Conservation (phyloP, 2,888 invertebrate species). For the Iphiclides podalirius region DNA sequence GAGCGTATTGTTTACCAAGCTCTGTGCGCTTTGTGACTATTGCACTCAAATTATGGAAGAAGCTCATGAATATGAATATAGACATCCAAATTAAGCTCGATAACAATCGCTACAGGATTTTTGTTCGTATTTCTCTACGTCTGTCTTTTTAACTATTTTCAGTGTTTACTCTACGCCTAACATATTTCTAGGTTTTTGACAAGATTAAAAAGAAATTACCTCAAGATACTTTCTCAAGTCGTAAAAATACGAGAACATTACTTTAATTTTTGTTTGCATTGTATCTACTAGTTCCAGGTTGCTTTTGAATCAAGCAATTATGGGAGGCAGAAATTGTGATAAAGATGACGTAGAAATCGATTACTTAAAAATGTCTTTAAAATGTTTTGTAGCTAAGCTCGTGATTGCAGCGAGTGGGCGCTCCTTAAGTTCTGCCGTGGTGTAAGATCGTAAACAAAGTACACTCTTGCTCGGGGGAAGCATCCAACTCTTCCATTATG, state of each 20-base stretch:
- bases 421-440: constrained; percentile 51
- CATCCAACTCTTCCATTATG: constrained; percentile 77
- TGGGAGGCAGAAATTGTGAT: constrained; percentile 1
- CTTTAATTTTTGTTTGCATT: constrained; percentile 1
- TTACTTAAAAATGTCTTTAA: constrained; percentile 8
- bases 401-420: constrained; percentile 62
- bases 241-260: constrained; percentile 1
- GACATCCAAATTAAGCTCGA: too few species aligned
- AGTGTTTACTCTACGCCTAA: constrained; percentile 11
- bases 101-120: background rate
- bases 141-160: constrained; percentile 3
- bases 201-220: background rate
- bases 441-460: constrained; percentile 58
- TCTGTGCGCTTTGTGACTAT: constrained; percentile 67
- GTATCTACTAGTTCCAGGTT: background rate
- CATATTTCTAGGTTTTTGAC: constrained; percentile 2
- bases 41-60: constrained; percentile 58
- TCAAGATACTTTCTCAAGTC: constrained; percentile 1
- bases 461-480: constrained; percentile 68
- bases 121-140: constrained; percentile 4
- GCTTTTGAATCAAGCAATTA: constrained; percentile 13
- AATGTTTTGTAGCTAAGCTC: constrained; percentile 46
- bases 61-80: constrained; percentile 17
- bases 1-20: constrained; percentile 76
- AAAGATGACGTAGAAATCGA: constrained; percentile 14